Evolutionary conservation across 2,888 invertebrate species (phyloP), one percentile per base, ranked within the genome.

Genomic region (Philaethria dido): DNA sequence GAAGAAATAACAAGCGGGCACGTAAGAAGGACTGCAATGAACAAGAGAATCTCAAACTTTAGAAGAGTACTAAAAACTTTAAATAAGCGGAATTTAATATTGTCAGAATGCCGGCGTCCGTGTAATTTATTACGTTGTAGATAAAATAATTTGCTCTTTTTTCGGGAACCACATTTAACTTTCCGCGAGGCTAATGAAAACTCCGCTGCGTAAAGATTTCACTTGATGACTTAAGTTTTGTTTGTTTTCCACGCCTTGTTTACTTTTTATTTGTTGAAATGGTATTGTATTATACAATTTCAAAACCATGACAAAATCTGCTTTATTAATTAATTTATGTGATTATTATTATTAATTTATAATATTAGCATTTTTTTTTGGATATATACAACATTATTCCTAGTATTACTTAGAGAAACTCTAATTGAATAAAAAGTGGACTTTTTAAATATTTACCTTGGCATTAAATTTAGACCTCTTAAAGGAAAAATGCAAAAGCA

Each of bases 201-300:
- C 72, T 72, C 67, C 63, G 65, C 54, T 55, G 62, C 60, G 54
- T 57, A 60, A 70, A 60, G 63, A 62, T 69, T 71, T 64, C 50
- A 60, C 67, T 69, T 72, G 69, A 69, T 72, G 70, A 67, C 67
- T 70, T 69, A 69, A 70, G 69, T 70, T 70, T 66, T 59, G 64
- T 71, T 84, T 83, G 79, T 77, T 74, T 73, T 76, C 61, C 44
- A 50, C 79, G 74, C 78, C 78, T 81, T 80, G 79, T 83, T 66
- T 54, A 50, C 25, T 61, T 54, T 66, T 20, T 59, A 25, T 54
- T 60, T 42, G 48, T 33, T 50, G 6, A 64, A 39, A 42, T 63
- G 25, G 20, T 25, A 25, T 60, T 42, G 18, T 39, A 64, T 45
- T 59, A 42, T 50, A 20, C 20, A 33, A 44, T 65, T 48, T 59